Evolutionary conservation across 2,888 invertebrate genomes (phyloP).

Genomic region (Mantis religiosa): DNA sequence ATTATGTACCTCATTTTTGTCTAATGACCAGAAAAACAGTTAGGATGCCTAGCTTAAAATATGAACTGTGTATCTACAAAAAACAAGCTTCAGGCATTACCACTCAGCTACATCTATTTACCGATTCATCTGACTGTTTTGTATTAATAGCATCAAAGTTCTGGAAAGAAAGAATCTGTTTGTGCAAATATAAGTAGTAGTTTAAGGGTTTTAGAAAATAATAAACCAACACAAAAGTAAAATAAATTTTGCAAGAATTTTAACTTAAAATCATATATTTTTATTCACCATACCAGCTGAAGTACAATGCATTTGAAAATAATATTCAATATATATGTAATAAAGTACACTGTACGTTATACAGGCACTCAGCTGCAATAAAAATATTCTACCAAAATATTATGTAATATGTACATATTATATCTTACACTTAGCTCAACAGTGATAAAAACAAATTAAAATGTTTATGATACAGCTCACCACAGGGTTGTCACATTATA

Average conservation of each 20-base stretch:
- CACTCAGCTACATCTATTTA: too few relatives aligned
- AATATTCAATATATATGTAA: not conserved
- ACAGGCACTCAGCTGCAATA: constrained; percentile 8
- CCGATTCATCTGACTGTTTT: too few relatives aligned
- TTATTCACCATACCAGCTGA: not conserved
- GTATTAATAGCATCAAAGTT: too few relatives aligned
- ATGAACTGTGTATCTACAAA: too few relatives aligned
- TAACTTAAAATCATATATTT: not conserved
- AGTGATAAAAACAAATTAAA: not conserved
- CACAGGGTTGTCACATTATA: too few relatives aligned
- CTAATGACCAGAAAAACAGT: too few relatives aligned
- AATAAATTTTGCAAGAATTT: not conserved
- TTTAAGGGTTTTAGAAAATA: not conserved
- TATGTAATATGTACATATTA: not conserved
- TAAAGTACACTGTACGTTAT: not conserved
- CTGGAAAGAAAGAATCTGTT: not conserved
- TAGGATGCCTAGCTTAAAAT: too few relatives aligned
- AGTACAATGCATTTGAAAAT: not conserved
- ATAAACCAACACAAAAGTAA: not conserved
- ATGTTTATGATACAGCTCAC: not conserved
- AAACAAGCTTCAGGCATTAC: too few relatives aligned
- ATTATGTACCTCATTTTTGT: too few relatives aligned
- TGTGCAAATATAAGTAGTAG: not conserved
- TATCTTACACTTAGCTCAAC: not conserved
- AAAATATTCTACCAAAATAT: constrained; percentile 7